Conservation (phyloP, 2,113 vertebrate genomes). For the Diphyllodes magnificus region DNA sequence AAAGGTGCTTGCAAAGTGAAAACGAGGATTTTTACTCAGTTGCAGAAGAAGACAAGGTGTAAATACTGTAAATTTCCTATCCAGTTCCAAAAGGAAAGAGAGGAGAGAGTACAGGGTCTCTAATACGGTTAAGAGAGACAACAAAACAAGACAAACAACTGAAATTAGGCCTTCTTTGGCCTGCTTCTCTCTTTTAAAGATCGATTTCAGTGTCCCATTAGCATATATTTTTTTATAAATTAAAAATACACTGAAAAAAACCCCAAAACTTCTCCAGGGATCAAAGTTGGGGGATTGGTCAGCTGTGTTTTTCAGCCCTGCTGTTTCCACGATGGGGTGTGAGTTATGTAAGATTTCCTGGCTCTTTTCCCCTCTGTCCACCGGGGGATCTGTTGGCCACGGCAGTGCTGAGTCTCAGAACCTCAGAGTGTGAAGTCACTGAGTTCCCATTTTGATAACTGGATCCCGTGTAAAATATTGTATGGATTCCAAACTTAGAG, state of each 20-base stretch:
- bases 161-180: background rate
- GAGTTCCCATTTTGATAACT: background rate
- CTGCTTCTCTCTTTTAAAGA: background rate
- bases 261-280: rapidly evolving
- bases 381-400: background rate
- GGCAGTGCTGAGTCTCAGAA: background rate
- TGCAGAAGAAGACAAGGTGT: background rate
- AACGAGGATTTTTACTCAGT: background rate
- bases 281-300: background rate
- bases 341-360: background rate
- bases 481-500: background rate
- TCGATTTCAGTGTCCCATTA: background rate
- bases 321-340: background rate
- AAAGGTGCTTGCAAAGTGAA: background rate
- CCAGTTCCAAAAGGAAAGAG: background rate
- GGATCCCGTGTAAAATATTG: too few species aligned
- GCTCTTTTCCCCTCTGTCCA: background rate
- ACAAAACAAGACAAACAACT: background rate
- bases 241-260: background rate
- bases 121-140: background rate
- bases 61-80: background rate
- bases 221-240: background rate
- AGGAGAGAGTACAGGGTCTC: background rate
- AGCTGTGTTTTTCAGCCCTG: background rate
- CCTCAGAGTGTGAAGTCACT: background rate